Conservation (phyloP, 2,888 invertebrate genomes). For the Morpho helenor region DNA sequence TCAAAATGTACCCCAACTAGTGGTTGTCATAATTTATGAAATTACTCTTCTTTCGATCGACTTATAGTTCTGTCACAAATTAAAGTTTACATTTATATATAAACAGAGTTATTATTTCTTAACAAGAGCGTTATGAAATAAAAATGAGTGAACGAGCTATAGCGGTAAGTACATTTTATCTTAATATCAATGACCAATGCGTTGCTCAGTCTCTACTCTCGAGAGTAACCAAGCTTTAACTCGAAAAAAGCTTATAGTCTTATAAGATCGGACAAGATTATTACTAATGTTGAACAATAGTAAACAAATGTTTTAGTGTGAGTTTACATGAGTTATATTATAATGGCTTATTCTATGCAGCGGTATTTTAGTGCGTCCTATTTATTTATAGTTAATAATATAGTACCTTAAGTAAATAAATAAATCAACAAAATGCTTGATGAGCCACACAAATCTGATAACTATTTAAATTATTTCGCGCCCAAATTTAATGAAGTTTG, state of each 20-base stretch:
- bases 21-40: conserved; percentile 46
- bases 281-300: too few species aligned
- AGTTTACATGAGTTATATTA: too few species aligned
- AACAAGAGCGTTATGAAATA: conserved; percentile 6
- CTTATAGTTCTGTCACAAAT: not conserved
- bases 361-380: too few species aligned
- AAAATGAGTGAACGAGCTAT: conserved; percentile 61
- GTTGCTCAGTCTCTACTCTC: conserved; percentile 16
- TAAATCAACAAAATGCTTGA: too few species aligned
- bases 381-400: too few species aligned
- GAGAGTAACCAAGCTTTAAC: conserved; percentile 27
- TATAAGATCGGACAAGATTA: too few species aligned
- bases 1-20: conserved; percentile 49
- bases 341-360: too few species aligned
- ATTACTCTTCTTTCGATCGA: not conserved
- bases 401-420: too few species aligned
- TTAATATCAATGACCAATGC: not conserved
- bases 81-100: not conserved
- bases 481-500: too few species aligned
- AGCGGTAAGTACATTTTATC: conserved; percentile 49
- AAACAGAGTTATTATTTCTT: not conserved
- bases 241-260: conserved; percentile 16
- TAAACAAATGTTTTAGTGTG: too few species aligned
- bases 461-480: too few species aligned
- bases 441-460: too few species aligned